Evolutionary conservation across 2,888 invertebrate genomes (phyloP), one percentile per base, ranked within the genome.

Genomic region (Girardia tigrina): DNA sequence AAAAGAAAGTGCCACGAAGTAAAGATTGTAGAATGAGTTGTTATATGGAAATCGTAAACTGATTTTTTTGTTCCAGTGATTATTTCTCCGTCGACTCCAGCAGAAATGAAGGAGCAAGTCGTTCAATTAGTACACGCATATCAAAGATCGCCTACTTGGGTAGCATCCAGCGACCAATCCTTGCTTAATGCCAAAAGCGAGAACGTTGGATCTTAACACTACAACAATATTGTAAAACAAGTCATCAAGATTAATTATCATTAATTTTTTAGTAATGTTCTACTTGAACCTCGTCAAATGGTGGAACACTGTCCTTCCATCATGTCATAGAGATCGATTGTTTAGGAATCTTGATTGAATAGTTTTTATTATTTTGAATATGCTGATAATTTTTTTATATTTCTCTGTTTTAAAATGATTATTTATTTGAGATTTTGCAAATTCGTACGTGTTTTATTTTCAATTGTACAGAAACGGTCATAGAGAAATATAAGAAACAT

Each of bases 401-500:
- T 56, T 56, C 56, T 56, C 56, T 56, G n/a, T 56, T 56, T 56
- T 56, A 56, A n/a, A 56, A 56, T 56, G n/a, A 56, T 56, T 56
- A 56, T 56, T 56, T 56, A 56, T 56, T 56, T 56, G 56, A 56
- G 56, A 56, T 56, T 56, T 56, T 56, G 56, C 56, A 56, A 56
- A 23, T 56, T 56, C 23, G 56, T 20, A 8, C 23, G 56, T 56
- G 56, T 56, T 56, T 56, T 56, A 56, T 56, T 23, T 56, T 56
- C 23, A 23, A 56, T n/a, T 56, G 56, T 56, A 56, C 56, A 56
- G 56, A 56, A 56, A n/a, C 23, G 56, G 23, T 56, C n/a, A 56
- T 56, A 16, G 56, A 56, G 56, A n/a, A 56, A 56, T 56, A 56
- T 56, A 56, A 56, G 23, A 56, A 20, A 23, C 56, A 20, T 56